These are phyloP conservation scores for Neoscelio sp. DNA, from an alignment of 2,888 invertebrate species.

Conservation along the genomic window DNA sequence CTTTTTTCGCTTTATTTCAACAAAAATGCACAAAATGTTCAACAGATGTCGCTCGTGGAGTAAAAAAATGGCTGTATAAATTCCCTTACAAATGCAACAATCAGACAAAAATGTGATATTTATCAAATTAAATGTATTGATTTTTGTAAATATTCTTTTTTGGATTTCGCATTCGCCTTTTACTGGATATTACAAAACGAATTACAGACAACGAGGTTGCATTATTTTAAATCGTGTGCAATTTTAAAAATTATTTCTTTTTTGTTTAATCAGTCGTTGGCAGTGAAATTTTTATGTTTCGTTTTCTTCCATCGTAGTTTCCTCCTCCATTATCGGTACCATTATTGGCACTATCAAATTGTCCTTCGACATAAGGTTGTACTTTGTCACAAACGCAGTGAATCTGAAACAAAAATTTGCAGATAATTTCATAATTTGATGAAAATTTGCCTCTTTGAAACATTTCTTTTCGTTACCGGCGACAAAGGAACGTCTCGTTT, in stretches of 20 bases:
- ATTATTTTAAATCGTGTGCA: neutral
- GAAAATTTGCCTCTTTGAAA: no score
- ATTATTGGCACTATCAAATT: conserved; percentile 99
- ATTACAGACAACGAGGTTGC: neutral
- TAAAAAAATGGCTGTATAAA: conserved; percentile 16
- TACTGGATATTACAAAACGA: conserved; percentile 32
- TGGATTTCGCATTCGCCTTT: neutral
- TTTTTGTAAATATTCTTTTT: neutral
- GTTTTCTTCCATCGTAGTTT: conserved; percentile 75
- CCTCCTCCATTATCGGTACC: conserved; percentile 96
- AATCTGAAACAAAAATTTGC: conserved; percentile 85
- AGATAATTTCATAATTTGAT: no score
- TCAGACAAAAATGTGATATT: conserved; percentile 1
- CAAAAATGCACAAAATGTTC: no score
- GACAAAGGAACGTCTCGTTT: conserved; percentile 97
- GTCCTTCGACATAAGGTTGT: conserved; percentile 99
- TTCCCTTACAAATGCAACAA: conserved; percentile 7
- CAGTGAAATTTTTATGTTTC: conserved; percentile 46
- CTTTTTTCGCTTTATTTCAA: neutral
- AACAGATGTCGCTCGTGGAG: neutral
- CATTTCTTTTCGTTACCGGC: conserved; percentile 82
- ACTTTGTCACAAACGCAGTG: conserved; percentile 99
- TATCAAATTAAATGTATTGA: no score
- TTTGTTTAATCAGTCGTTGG: conserved; percentile 25
- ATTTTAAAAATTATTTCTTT: neutral